Conservation (phyloP, 1,140 invertebrate genomes). For the Drosophila ironensis region DNA sequence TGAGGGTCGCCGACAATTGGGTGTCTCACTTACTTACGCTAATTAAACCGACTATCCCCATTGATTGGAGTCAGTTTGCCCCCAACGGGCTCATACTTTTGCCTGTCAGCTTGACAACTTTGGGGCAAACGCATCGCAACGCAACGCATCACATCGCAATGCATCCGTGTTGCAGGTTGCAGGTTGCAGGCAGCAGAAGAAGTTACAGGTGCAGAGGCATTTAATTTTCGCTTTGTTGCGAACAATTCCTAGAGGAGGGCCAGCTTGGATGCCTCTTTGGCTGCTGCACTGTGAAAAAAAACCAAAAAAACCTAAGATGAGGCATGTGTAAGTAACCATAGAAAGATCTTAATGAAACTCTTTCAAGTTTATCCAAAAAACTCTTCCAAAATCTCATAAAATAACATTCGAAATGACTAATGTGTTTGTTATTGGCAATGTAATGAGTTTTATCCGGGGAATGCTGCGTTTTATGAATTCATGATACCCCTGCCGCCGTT, state of each 20-base stretch:
- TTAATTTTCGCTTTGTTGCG: conserved; percentile 49
- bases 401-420: no score
- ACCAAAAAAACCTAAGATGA: neutral
- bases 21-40: conserved; percentile 75
- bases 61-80: neutral
- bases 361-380: no score
- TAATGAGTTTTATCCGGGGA: no score
- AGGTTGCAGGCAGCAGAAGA: neutral
- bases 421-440: no score
- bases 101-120: conserved; percentile 50
- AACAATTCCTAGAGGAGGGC: neutral
- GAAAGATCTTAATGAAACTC: neutral
- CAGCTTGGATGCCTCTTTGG: conserved; percentile 17
- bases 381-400: no score
- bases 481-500: no score
- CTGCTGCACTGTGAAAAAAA: conserved; percentile 1
- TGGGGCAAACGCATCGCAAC: no score
- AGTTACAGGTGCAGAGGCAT: conserved; percentile 32
- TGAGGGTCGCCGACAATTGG: conserved; percentile 32
- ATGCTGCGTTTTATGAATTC: no score
- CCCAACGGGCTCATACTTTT: neutral
- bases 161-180: conserved; percentile 17
- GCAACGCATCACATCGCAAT: no score
- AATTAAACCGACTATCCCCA: conserved; percentile 61
- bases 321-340: neutral